Evolutionary conservation across 2,888 invertebrate species (phyloP).

Genomic region (Cecidostiba fungosa): DNA sequence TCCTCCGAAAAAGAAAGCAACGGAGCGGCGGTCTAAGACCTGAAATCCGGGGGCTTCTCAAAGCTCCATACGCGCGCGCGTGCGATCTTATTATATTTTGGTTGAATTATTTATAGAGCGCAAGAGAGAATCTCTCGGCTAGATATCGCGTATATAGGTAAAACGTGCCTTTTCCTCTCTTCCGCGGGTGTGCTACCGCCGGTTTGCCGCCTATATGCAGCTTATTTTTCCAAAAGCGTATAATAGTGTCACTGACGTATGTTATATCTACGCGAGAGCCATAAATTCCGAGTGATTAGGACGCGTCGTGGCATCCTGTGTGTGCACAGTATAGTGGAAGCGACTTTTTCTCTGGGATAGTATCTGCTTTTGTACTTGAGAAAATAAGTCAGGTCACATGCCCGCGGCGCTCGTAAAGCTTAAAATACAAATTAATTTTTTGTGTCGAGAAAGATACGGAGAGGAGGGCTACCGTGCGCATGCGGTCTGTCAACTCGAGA

Average conservation of each 20-base stretch:
- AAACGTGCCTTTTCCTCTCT: slow-evolving; percentile 58
- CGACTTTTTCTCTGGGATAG: slow-evolving; percentile 39
- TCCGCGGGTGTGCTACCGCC: background rate
- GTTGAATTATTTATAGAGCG: slow-evolving; percentile 79
- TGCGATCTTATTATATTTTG: slow-evolving; percentile 72
- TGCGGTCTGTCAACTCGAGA: background rate
- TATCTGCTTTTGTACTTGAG: slow-evolving; percentile 31
- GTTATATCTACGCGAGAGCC: background rate
- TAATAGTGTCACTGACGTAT: slow-evolving; percentile 18
- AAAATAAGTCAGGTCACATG: slow-evolving; percentile 20
- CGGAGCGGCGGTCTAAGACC: slow-evolving; percentile 39
- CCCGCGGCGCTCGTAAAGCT: slow-evolving; percentile 40
- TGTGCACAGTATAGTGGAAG: slow-evolving; percentile 4
- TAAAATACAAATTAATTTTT: slow-evolving; percentile 56
- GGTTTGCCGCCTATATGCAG: background rate
- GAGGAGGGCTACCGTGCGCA: background rate
- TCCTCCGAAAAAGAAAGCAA: slow-evolving; percentile 51
- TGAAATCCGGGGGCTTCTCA: slow-evolving; percentile 51
- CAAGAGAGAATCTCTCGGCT: slow-evolving; percentile 56
- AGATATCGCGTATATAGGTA: slow-evolving; percentile 54
- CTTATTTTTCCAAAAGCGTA: slow-evolving; percentile 20
- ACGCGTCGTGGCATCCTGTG: slow-evolving; percentile 32
- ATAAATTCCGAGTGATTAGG: slow-evolving; percentile 59
- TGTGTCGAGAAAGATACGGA: background rate
- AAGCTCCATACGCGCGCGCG: slow-evolving; percentile 15